Evolutionary conservation across 2,797 vertebrate species (phyloP).

Genomic region (Emydoidea blandingii): DNA sequence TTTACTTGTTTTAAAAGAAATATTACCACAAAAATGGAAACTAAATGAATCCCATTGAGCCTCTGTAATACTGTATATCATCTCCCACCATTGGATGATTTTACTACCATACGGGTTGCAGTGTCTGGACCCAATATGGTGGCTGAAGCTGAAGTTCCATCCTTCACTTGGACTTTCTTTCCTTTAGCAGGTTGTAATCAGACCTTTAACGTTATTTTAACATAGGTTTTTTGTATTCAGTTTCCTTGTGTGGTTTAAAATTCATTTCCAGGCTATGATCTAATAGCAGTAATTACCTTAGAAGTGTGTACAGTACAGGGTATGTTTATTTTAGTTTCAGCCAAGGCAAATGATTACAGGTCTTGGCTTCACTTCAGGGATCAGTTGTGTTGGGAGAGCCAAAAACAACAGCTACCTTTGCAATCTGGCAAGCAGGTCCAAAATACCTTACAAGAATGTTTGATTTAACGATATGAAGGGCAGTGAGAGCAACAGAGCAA

Average conservation of each 20-base stretch:
- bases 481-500: not conserved
- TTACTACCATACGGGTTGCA: not conserved
- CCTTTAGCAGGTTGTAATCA: not conserved
- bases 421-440: constrained; percentile 67
- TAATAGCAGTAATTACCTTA: constrained; percentile 76
- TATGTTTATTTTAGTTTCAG: constrained; percentile 75
- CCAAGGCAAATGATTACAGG: constrained; percentile 63
- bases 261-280: constrained; percentile 72
- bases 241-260: constrained; percentile 52
- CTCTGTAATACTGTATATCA: not conserved
- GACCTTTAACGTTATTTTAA: constrained; percentile 32
- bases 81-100: not conserved
- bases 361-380: constrained; percentile 72
- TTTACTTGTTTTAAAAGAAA: not conserved
- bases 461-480: constrained; percentile 26
- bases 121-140: not conserved
- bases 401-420: constrained; percentile 76
- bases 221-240: constrained; percentile 23
- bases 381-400: constrained; percentile 61
- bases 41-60: not conserved
- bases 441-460: constrained; percentile 49
- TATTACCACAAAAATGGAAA: not conserved
- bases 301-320: constrained; percentile 36
- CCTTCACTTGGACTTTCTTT: not conserved
- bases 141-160: not conserved